Percentiles rank a stretch among this genome's conserved stretches.
Evolutionary conservation across 2,113 vertebrate genomes (phyloP).

Genomic region (Oophaga pumilio): DNA sequence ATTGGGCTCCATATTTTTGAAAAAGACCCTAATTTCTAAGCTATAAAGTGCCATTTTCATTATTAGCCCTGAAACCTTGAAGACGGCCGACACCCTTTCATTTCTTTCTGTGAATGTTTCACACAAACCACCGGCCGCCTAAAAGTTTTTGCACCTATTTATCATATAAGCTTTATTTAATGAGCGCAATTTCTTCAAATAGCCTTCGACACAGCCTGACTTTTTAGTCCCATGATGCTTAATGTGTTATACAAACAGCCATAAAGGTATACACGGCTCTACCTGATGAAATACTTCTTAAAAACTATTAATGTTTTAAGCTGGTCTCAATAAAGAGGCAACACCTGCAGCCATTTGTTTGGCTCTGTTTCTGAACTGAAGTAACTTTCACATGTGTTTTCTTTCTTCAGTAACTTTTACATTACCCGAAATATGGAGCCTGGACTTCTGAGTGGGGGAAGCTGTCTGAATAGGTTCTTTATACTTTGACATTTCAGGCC

Average conservation of each 20-base stretch:
- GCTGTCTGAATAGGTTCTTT: conserved; percentile 56
- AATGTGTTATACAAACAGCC: conserved; percentile 52
- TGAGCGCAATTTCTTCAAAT: conserved; percentile 34
- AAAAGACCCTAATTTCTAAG: neutral
- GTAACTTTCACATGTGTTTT: conserved; percentile 49
- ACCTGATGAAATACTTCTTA: conserved; percentile 46
- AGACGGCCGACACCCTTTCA: conserved; percentile 11
- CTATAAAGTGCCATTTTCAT: neutral
- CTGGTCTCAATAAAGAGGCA: conserved; percentile 40
- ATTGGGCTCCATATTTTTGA: neutral
- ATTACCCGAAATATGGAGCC: conserved; percentile 47
- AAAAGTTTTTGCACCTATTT: conserved; percentile 38
- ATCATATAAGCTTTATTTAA: conserved; percentile 35
- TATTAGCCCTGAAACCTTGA: neutral
- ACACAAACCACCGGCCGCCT: conserved; percentile 13
- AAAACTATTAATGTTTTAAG: conserved; percentile 54
- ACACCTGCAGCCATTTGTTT: conserved; percentile 57
- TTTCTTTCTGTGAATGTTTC: conserved; percentile 16
- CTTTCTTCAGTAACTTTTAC: conserved; percentile 50
- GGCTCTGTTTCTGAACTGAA: conserved; percentile 23
- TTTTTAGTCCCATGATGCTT: conserved; percentile 42
- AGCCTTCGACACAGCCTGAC: conserved; percentile 14
- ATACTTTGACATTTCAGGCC: conserved; percentile 57
- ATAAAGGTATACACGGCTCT: conserved; percentile 34
- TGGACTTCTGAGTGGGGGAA: conserved; percentile 50